Evolutionary conservation across 1,140 invertebrate species (phyloP).

Genomic region (Calephelis nemesis): DNA sequence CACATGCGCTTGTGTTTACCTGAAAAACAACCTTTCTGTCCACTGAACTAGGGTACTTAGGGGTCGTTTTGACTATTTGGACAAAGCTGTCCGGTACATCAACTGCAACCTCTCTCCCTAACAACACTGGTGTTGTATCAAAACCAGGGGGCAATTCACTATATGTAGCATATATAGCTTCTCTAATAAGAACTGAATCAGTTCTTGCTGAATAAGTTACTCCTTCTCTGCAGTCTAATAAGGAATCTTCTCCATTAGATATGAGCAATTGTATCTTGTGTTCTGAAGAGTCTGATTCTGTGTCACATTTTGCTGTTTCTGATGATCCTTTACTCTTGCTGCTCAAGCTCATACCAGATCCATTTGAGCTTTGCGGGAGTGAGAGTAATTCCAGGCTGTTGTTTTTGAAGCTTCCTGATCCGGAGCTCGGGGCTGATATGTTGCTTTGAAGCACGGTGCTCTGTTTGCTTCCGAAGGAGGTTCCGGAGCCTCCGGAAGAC

Average conservation of each 20-base stretch:
- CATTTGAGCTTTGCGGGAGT: slow-evolving; percentile 74
- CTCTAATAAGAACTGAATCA: slow-evolving; percentile 73
- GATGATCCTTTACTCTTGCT: slow-evolving; percentile 78
- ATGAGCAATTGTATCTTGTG: slow-evolving; percentile 75
- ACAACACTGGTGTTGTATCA: slow-evolving; percentile 73
- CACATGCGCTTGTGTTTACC: slow-evolving; percentile 66
- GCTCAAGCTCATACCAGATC: slow-evolving; percentile 77
- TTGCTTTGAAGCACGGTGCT: slow-evolving; percentile 60
- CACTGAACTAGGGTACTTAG: slow-evolving; percentile 85
- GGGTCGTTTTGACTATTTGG: slow-evolving; percentile 86
- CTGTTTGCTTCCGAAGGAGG: slow-evolving; percentile 71
- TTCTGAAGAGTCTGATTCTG: slow-evolving; percentile 61
- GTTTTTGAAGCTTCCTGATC: slow-evolving; percentile 68
- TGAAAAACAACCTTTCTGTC: slow-evolving; percentile 74
- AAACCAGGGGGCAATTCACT: slow-evolving; percentile 63
- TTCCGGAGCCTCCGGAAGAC: slow-evolving; percentile 65
- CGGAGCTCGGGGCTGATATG: slow-evolving; percentile 59
- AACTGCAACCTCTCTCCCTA: slow-evolving; percentile 85
- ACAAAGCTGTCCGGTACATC: slow-evolving; percentile 88
- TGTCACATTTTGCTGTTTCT: slow-evolving; percentile 73
- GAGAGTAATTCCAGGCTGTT: slow-evolving; percentile 65
- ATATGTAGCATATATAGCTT: slow-evolving; percentile 69
- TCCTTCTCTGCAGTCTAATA: slow-evolving; percentile 72
- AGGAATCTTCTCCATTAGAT: slow-evolving; percentile 72
- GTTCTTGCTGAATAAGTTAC: slow-evolving; percentile 71